Conservation (phyloP, 53 echinoderm and acorn worm genomes). For the Echinarachnius parma region DNA sequence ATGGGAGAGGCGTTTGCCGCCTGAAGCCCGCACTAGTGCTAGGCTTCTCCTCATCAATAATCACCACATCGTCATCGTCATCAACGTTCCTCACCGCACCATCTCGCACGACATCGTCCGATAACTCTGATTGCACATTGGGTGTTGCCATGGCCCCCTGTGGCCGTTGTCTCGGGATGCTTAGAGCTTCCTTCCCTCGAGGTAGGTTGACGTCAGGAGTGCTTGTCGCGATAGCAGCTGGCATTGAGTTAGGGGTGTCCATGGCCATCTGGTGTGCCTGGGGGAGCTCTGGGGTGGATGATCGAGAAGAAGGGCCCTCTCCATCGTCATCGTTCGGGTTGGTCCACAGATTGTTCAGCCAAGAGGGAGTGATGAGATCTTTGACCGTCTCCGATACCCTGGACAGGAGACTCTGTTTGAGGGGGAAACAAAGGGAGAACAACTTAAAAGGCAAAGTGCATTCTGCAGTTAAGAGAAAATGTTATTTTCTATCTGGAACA, state of each 20-base stretch:
- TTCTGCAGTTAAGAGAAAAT: too few species aligned
- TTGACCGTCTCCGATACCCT: slow-evolving; percentile 57
- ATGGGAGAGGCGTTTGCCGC: slow-evolving; percentile 66
- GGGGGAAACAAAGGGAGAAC: slow-evolving; percentile 5
- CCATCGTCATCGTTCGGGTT: slow-evolving; percentile 41
- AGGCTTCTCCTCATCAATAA: slow-evolving; percentile 6
- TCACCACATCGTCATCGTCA: slow-evolving; percentile 21
- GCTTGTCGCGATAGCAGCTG: slow-evolving; percentile 32
- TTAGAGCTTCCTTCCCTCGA: slow-evolving; percentile 27
- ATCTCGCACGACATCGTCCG: slow-evolving; percentile 7
- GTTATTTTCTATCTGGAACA: too few species aligned
- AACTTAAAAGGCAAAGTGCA: background rate
- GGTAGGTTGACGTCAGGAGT: slow-evolving; percentile 18
- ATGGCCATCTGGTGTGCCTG: background rate
- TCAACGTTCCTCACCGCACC: background rate
- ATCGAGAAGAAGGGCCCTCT: slow-evolving; percentile 15
- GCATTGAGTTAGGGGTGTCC: slow-evolving; percentile 36
- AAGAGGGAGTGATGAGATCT: slow-evolving; percentile 80
- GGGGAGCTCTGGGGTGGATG: slow-evolving; percentile 39
- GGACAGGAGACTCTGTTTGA: slow-evolving; percentile 42
- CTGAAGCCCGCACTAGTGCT: slow-evolving; percentile 22
- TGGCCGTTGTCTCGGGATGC: slow-evolving; percentile 2
- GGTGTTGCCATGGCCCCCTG: too few species aligned
- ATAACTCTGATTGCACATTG: slow-evolving; percentile 22
- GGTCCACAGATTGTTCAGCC: slow-evolving; percentile 73